Conservation (phyloP, 2,797 vertebrate species). For the Characodon lateralis region DNA sequence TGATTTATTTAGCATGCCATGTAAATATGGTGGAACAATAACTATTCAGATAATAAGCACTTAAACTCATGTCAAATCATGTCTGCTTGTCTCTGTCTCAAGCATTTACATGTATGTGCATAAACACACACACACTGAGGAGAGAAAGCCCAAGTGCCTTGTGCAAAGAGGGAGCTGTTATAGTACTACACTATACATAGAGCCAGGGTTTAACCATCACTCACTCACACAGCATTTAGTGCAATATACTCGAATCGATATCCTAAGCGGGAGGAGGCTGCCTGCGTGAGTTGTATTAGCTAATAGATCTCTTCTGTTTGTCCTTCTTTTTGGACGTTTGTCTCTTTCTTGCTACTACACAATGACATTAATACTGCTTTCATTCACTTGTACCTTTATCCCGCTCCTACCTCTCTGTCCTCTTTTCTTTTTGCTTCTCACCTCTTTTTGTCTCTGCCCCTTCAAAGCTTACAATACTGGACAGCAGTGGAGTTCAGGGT, state of each 20-base stretch:
- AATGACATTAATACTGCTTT: constrained; percentile 43
- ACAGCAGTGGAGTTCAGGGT: constrained; percentile 29
- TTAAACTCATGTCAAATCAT: not conserved
- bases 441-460: constrained; percentile 4
- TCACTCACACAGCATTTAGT: constrained; percentile 31
- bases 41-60: not conserved
- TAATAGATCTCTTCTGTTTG: constrained; percentile 50
- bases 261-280: constrained; percentile 55
- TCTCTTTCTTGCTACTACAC: constrained; percentile 38
- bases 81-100: not conserved
- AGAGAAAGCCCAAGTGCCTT: constrained; percentile 31
- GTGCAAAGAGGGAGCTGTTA: constrained; percentile 51
- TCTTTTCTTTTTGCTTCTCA: constrained; percentile 5
- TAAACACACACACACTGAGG: constrained; percentile 3
- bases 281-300: constrained; percentile 60
- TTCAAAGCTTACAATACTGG: constrained; percentile 34
- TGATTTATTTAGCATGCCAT: not conserved
- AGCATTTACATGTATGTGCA: not conserved
- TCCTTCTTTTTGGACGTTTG: constrained; percentile 19
- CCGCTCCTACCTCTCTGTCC: not conserved
- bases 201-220: constrained; percentile 56
- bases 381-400: constrained; percentile 23
- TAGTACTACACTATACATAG: constrained; percentile 51
- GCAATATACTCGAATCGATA: constrained; percentile 53
- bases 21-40: not conserved